A percentile compares a stretch with the other conserved stretches of the same genome.
Conservation (phyloP, 2,113 vertebrate genomes). For the Aegotheles bennettii region DNA sequence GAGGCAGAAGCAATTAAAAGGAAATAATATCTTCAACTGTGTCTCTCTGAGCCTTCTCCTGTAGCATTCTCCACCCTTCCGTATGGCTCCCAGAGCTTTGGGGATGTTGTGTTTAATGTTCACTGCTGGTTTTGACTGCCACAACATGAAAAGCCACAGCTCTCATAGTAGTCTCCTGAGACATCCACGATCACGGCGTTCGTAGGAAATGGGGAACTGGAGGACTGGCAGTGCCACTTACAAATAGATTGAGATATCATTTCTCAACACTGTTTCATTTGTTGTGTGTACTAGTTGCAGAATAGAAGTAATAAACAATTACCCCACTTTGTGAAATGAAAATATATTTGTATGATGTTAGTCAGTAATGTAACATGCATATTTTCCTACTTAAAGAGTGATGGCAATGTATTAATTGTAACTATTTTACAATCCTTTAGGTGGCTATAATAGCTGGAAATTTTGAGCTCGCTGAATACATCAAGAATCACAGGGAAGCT, state of each 20-base stretch:
- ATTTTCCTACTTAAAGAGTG: background rate
- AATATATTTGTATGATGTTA: background rate
- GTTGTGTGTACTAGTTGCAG: background rate
- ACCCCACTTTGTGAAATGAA: background rate
- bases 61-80: background rate
- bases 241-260: background rate
- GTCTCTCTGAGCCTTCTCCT: background rate
- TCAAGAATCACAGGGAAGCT: conserved; percentile 92
- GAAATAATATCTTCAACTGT: background rate
- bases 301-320: background rate
- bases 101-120: background rate
- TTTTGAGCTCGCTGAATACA: conserved; percentile 94
- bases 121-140: background rate
- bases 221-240: background rate
- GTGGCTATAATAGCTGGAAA: conserved; percentile 97
- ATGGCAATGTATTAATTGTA: background rate
- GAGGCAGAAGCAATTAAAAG: background rate
- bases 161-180: background rate
- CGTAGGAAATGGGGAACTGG: background rate
- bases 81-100: background rate
- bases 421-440: conserved; percentile 66
- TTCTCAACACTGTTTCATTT: background rate
- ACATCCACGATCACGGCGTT: accelerated
- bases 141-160: background rate
- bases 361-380: background rate